A percentile compares a stretch with the other conserved stretches of the same genome.
phyloP scores from a whole-genome alignment of 2,113 vertebrate species.

The Lagopus leucura region DNA sequence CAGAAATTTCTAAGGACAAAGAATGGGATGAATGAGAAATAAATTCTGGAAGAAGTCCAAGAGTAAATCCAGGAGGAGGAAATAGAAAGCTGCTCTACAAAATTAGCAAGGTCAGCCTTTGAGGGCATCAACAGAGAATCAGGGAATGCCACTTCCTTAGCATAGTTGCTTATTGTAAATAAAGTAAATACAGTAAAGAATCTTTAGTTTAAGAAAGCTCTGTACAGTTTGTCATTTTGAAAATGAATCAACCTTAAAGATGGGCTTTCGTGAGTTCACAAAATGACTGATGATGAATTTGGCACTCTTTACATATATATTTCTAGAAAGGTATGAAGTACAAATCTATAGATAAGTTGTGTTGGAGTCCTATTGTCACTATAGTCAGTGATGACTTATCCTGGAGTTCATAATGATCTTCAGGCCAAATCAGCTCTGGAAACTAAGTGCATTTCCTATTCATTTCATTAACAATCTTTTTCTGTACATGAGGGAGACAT shows the following conservation, averaged over 20 bases:
- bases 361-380: not conserved
- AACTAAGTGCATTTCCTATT: constrained; percentile 24
- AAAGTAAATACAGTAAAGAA: not conserved
- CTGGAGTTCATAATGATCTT: not conserved
- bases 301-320: not conserved
- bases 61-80: not conserved
- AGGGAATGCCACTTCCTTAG: not conserved
- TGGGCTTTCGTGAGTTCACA: not conserved
- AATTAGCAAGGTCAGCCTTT: not conserved
- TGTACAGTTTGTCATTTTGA: not conserved
- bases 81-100: not conserved
- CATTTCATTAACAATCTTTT: not conserved
- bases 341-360: not conserved
- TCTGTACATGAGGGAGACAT: not conserved
- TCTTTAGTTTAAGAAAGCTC: not conserved
- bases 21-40: not conserved
- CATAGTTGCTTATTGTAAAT: not conserved
- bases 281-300: not conserved
- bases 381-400: not conserved
- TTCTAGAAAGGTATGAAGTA: not conserved
- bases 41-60: not conserved
- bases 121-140: not conserved
- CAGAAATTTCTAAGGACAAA: not conserved
- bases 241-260: not conserved
- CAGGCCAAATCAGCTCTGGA: not conserved